Evolutionary conservation across 2,113 vertebrate species (phyloP), one percentile per base, ranked within the genome.

Genomic region (Vidua macroura): DNA sequence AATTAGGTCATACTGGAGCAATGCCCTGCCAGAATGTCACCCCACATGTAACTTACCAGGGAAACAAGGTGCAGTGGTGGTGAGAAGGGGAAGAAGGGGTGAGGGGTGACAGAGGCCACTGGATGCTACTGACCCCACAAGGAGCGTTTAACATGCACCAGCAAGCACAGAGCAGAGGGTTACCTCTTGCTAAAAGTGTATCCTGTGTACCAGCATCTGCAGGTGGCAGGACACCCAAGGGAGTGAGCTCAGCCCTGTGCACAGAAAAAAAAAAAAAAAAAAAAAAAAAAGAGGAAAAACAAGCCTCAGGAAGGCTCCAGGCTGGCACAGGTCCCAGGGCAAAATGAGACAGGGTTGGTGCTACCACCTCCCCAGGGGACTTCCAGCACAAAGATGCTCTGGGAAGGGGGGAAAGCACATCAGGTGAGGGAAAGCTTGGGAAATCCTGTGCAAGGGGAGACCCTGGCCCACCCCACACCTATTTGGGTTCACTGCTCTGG

Each of bases 151-250:
- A 83, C 21, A 15, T 79, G 35, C 72, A 63, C 3, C 35, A 59
- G 58, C 4, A 3, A 68, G 53, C 6, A 7, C 7, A 33, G 82
- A 82, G 43, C 64, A 35, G 7, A 31, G 15, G 2, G 2, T 33
- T 51, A 16, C 44, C 66, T 59, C 35, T 44, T 2, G 2, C 49
- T 5, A 1, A 5, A 20, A 37, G 11, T 2, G 27, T 11, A 9
- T 15, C 0, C 0, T 11, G 22, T 23, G 9, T 23, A 20, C 35
- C 4, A 9, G 67, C 28, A 63, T 27, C 16, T 2, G 0, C 68
- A 73, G 25, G 46, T 20, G 8, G 14, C 6, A 4, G 49, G 35
- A 44, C 1, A 11, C 21, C 37, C 1, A 4, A 82, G 21, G 27
- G 37, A 87, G 9, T 0, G 0, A 78, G 46, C 31, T 78, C 62